A percentile compares a stretch with the other conserved stretches of the same genome.
Evolutionary conservation across 2,888 invertebrate species (phyloP).

Genomic region (Anoncus sp.): DNA sequence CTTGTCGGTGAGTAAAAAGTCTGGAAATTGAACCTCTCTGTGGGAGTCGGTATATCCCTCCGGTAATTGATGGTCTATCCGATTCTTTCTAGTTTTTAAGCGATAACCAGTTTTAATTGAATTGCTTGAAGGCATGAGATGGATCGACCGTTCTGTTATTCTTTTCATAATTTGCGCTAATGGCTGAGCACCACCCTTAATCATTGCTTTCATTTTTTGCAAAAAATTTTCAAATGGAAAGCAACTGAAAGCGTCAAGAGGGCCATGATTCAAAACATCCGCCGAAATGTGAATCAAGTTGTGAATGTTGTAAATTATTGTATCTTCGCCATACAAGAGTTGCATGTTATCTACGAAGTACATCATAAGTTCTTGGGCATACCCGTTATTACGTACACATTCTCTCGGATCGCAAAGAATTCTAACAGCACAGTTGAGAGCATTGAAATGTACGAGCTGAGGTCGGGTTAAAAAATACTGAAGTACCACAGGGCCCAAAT

Average conservation of each 20-base stretch:
- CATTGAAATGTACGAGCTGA: constrained; percentile 18
- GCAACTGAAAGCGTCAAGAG: constrained; percentile 44
- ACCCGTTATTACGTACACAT: constrained; percentile 22
- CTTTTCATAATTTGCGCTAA: constrained; percentile 46
- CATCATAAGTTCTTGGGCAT: constrained; percentile 26
- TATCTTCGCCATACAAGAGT: constrained; percentile 40
- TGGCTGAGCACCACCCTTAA: constrained; percentile 24
- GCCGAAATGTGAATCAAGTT: constrained; percentile 51
- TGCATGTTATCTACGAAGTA: constrained; percentile 29
- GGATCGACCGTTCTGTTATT: constrained; percentile 24
- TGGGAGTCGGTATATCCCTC: constrained; percentile 12
- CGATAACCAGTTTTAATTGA: not conserved
- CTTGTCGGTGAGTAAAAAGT: not conserved
- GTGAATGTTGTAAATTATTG: constrained; percentile 70
- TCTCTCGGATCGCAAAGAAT: constrained; percentile 34
- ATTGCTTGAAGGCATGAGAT: not conserved
- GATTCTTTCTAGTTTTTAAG: not conserved
- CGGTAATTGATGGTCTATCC: not conserved
- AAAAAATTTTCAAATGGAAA: constrained; percentile 43
- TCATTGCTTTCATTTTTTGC: constrained; percentile 17
- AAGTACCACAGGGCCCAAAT: constrained; percentile 18
- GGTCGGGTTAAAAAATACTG: constrained; percentile 1
- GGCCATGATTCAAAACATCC: constrained; percentile 45
- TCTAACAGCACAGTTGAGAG: constrained; percentile 32
- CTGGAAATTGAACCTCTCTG: not conserved